Conservation (phyloP, 2,113 vertebrate species). For the Bambusicola thoracicus region DNA sequence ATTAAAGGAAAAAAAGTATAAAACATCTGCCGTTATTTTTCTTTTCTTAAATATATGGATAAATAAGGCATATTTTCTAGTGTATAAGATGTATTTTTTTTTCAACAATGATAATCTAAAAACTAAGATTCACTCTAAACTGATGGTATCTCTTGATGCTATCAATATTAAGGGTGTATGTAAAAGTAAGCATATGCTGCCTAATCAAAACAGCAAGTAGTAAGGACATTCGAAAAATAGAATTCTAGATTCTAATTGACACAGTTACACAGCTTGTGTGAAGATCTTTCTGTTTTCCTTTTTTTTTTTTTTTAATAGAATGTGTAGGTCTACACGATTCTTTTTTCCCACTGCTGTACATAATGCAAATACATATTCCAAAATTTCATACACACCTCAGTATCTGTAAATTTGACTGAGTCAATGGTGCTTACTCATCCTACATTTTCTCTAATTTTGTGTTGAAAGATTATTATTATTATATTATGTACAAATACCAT, state of each 20-base stretch:
- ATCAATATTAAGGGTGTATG: not conserved
- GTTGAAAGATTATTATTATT: not conserved
- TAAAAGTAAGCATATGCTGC: not conserved
- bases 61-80: not conserved
- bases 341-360: rapidly evolving
- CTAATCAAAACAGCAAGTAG: not conserved
- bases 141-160: not conserved
- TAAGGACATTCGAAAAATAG: not conserved
- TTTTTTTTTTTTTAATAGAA: not conserved
- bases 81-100: not conserved
- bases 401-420: not conserved
- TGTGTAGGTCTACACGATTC: not conserved
- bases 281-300: not conserved
- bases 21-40: not conserved
- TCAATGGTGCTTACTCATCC: not conserved
- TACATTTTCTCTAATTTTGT: not conserved
- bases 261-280: not conserved
- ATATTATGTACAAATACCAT: not conserved
- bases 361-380: not conserved
- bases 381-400: not conserved
- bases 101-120: not conserved
- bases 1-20: not conserved
- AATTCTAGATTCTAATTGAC: not conserved
- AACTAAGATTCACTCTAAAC: not conserved
- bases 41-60: not conserved